These are phyloP conservation scores for Bemisia tabaci DNA, from an alignment of 1,140 invertebrate species.

Conservation along the genomic window DNA sequence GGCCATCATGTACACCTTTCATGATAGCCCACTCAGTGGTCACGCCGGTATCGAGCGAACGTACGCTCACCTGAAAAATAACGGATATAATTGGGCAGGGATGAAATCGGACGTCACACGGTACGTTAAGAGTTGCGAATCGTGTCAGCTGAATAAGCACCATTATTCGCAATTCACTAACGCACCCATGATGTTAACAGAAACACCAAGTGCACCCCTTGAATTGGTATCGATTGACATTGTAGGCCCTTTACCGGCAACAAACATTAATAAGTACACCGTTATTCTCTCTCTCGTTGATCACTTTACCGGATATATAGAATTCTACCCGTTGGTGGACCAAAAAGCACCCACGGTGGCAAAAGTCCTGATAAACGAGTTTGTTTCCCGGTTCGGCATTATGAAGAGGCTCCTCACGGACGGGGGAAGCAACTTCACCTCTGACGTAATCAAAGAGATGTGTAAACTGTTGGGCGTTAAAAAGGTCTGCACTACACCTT, in stretches of 20 bases:
- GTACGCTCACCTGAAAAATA: not conserved
- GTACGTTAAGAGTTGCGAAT: not conserved
- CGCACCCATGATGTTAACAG: not conserved
- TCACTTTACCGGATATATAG: constrained; percentile 28
- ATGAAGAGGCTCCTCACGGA: constrained; percentile 18
- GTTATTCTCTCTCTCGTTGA: constrained; percentile 29
- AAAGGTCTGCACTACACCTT: constrained; percentile 24
- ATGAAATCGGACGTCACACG: not conserved
- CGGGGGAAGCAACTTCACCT: constrained; percentile 11
- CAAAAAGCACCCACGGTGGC: constrained; percentile 28
- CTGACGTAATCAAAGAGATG: constrained; percentile 14
- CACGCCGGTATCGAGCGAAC: not conserved
- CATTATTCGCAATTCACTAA: not conserved
- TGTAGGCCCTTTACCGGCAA: constrained; percentile 24
- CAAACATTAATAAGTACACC: constrained; percentile 21
- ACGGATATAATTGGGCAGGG: not conserved
- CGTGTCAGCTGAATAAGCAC: not conserved
- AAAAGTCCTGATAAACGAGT: not conserved
- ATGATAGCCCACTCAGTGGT: not conserved
- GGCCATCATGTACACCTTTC: not conserved
- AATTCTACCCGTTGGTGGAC: constrained; percentile 25
- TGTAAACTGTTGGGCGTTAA: constrained; percentile 20
- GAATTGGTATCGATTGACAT: constrained; percentile 20
- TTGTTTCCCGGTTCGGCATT: constrained; percentile 14
- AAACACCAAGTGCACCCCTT: not conserved